Evolutionary conservation across 1,140 invertebrate species (phyloP), one percentile per base, ranked within the genome.

Genomic region (Eriosoma lanigerum): DNA sequence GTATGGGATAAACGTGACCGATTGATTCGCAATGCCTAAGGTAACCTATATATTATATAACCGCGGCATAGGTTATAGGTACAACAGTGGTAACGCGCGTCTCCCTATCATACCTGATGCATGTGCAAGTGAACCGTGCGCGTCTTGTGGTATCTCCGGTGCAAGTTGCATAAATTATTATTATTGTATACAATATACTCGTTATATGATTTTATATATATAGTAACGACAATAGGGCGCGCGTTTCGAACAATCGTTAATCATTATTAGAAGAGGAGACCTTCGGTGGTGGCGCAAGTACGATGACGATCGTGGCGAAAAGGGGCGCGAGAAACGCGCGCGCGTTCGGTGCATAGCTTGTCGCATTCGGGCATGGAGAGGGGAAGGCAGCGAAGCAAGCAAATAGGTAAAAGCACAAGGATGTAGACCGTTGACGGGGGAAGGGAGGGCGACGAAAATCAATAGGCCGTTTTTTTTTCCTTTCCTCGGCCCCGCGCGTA

Each of bases 381-480:
- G 9, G 26, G 19, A 1, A 15, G 17, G 60, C 1, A 38, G 58
- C 1, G 15, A 29, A 60, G 58, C 58, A 60, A 24, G 26, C 24
- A 26, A n/a, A 29, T 64, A 64, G 29, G 60, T 29, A 64, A 17
- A 15, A n/a, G 73, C n/a, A 17, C 1, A 9, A 38, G 32, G 32
- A 38, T 4, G 26, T n/a, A 12, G 50, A 19, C 24, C 9, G 70
- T 1, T 5, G 29, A 29, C 19, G 26, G 50, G 17, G 26, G 29
- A 38, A 38, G 29, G 17, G 19, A 73, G 19, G 29, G 17, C 17
- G 73, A 24, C 52, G 52, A 76, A 76, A 76, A 76, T 76, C 73
- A 76, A 76, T 76, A 76, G 73, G 73, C 73, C 50, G 73, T 56
- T 76, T 76, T 76, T 76, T 58, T 58, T 54, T 76, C 73, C 29